These are phyloP conservation scores for Malurus melanocephalus DNA, from an alignment of 2,113 vertebrate species.

Conservation along the genomic window DNA sequence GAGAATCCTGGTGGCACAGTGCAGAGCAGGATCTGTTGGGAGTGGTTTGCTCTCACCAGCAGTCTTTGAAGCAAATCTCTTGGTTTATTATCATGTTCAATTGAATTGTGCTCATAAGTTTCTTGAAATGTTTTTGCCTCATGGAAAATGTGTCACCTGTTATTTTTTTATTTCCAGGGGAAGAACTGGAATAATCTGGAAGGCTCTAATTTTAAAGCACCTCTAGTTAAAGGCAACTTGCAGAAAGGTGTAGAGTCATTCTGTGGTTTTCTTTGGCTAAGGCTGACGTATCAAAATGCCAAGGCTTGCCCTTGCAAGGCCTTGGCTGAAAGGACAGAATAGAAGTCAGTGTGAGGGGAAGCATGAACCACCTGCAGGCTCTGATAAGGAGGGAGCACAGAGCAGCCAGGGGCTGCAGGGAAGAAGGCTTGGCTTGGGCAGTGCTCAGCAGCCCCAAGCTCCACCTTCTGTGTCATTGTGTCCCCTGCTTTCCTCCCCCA, in stretches of 20 bases:
- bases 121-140: not conserved
- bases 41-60: not conserved
- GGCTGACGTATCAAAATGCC: not conserved
- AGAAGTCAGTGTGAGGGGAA: not conserved
- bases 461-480: rapidly evolving
- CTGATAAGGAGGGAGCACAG: not conserved
- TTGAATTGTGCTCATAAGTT: not conserved
- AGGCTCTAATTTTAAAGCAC: not conserved
- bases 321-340: not conserved
- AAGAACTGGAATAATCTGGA: not conserved
- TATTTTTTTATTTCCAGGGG: not conserved
- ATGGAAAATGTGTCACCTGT: not conserved
- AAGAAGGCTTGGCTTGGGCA: not conserved
- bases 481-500: not conserved
- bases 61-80: not conserved
- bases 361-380: not conserved
- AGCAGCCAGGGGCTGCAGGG: not conserved
- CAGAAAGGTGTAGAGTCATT: not conserved
- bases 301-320: not conserved
- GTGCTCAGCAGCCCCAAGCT: not conserved
- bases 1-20: not conserved
- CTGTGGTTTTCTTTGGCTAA: not conserved
- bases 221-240: not conserved
- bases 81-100: not conserved
- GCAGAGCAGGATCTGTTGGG: not conserved